These are phyloP conservation scores for Disparrhopalites patrizii DNA, from an alignment of 2,888 invertebrate genomes.

Conservation along the genomic window DNA sequence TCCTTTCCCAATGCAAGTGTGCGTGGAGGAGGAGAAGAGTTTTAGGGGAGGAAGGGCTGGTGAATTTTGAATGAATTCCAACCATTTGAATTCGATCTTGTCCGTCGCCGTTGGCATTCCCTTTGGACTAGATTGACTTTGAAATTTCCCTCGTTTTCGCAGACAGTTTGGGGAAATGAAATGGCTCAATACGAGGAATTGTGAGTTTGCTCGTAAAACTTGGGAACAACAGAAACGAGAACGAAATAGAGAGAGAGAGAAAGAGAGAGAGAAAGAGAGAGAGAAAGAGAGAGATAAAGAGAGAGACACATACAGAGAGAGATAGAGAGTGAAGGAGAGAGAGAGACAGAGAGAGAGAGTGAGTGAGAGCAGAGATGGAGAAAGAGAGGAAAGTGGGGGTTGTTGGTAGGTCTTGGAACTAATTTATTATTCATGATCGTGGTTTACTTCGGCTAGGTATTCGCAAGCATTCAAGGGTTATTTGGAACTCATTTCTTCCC, in stretches of 20 bases:
- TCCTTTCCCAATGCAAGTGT: not conserved
- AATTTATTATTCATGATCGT: constrained; percentile 27
- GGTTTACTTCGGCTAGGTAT: constrained; percentile 12
- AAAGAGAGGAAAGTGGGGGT: too few relatives aligned
- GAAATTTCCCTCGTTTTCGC: constrained; percentile 13
- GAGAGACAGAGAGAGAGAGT: too few relatives aligned
- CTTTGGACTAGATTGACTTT: constrained; percentile 24
- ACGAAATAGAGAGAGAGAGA: too few relatives aligned
- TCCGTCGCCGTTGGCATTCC: constrained; percentile 19
- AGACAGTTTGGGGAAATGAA: constrained; percentile 23
- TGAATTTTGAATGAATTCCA: constrained; percentile 23
- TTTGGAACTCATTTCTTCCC: not conserved
- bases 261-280: too few relatives aligned
- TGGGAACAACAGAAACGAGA: constrained; percentile 21
- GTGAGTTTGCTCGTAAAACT: constrained; percentile 24
- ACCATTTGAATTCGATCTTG: constrained; percentile 25
- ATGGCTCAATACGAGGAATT: constrained; percentile 22
- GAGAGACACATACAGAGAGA: too few relatives aligned
- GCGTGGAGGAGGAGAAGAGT: not conserved
- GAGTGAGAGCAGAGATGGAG: too few relatives aligned
- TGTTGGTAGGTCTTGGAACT: constrained; percentile 23
- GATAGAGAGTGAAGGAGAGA: too few relatives aligned
- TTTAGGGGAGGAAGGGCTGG: not conserved
- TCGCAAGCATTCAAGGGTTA: not conserved
- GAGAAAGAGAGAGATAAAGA: too few relatives aligned